phyloP scores from a whole-genome alignment of 1,140 invertebrate genomes.

The Aphaenogaster rudis region DNA sequence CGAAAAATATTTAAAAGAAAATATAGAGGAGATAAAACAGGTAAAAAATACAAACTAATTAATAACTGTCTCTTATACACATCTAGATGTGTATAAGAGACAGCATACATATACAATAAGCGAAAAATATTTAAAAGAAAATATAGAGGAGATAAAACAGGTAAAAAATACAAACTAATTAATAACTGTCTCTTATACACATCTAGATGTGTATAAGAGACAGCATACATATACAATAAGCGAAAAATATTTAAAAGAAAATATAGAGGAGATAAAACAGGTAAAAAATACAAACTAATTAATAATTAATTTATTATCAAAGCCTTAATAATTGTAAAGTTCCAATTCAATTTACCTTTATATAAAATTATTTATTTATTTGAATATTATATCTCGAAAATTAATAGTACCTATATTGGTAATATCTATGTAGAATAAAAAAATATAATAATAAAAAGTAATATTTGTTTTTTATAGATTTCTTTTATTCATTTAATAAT shows the following conservation, averaged over 20 bases:
- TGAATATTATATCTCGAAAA: not conserved
- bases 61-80: too few relatives aligned
- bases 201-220: too few relatives aligned
- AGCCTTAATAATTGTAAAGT: not conserved
- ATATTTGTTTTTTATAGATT: conserved; percentile 8
- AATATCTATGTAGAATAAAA: not conserved
- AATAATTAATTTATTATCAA: not conserved
- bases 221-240: not conserved
- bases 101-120: too few relatives aligned
- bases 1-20: not conserved
- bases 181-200: too few relatives aligned
- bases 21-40: not conserved
- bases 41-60: not conserved
- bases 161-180: too few relatives aligned
- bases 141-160: too few relatives aligned
- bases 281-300: not conserved
- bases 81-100: too few relatives aligned
- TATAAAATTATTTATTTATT: not conserved
- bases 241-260: not conserved
- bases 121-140: too few relatives aligned
- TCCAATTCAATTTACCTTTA: conserved; percentile 9
- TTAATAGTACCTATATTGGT: not conserved
- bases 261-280: not conserved
- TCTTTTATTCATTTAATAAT: not conserved
- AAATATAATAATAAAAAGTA: not conserved